These are phyloP conservation scores for Sinentomon sp. DNA, from an alignment of 2,888 invertebrate genomes.

Conservation along the genomic window DNA sequence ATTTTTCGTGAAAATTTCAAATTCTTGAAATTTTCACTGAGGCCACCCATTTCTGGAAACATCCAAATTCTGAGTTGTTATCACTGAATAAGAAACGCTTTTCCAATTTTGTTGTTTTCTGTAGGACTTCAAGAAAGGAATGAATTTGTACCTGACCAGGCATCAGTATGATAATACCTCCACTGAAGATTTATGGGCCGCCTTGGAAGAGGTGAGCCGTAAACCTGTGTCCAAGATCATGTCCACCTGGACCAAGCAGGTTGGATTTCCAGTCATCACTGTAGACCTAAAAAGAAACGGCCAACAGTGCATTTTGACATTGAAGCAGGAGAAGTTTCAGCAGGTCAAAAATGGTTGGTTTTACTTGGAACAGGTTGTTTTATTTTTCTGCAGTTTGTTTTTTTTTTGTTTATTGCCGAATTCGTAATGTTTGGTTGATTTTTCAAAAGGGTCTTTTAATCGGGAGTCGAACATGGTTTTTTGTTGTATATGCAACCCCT, in stretches of 20 bases:
- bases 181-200: constrained; percentile 78
- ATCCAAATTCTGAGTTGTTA: too few relatives aligned
- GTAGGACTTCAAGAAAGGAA: constrained; percentile 62
- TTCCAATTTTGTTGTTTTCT: constrained; percentile 14
- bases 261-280: constrained; percentile 25
- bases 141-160: constrained; percentile 60
- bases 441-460: too few relatives aligned
- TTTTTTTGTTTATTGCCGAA: too few relatives aligned
- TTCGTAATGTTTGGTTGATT: too few relatives aligned
- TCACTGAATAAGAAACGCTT: too few relatives aligned
- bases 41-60: too few relatives aligned
- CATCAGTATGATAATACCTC: constrained; percentile 71
- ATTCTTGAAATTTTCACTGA: too few relatives aligned
- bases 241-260: constrained; percentile 85
- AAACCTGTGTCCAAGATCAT: constrained; percentile 75
- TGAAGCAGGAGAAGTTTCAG: background rate
- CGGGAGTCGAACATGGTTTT: too few relatives aligned
- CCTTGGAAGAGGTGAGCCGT: constrained; percentile 58
- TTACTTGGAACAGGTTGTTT: too few relatives aligned
- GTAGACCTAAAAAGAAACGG: constrained; percentile 11
- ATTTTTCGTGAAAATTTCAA: too few relatives aligned
- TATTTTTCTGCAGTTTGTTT: too few relatives aligned
- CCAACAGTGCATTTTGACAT: constrained; percentile 1
- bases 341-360: constrained; percentile 3
- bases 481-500: too few relatives aligned